A percentile compares a stretch with the other conserved stretches of the same genome.
Conservation (phyloP, 2,797 vertebrate genomes). For the Phrynocephalus forsythii region DNA sequence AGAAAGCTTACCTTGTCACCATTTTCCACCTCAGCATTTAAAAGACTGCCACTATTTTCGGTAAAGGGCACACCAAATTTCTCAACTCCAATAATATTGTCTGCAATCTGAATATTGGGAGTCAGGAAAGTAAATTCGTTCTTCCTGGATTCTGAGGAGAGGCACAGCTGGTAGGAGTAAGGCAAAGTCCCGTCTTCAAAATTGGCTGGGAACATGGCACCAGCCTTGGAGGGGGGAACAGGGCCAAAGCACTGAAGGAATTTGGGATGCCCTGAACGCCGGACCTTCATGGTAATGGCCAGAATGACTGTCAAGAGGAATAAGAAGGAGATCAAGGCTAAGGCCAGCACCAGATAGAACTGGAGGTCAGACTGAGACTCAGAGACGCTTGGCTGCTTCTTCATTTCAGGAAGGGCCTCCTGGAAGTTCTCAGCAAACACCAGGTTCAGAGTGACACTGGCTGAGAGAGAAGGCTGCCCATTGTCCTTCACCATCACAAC, state of each 20-base stretch:
- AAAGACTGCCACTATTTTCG: neutral
- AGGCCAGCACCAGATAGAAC: constrained; percentile 64
- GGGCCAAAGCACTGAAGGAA: constrained; percentile 21
- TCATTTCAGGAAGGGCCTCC: constrained; percentile 57
- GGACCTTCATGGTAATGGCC: constrained; percentile 2
- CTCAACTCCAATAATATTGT: neutral
- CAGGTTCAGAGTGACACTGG: constrained; percentile 59
- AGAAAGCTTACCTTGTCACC: constrained; percentile 7
- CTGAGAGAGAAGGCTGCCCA: constrained; percentile 56
- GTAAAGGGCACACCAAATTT: neutral
- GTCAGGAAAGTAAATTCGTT: constrained; percentile 30
- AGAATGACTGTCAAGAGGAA: constrained; percentile 66
- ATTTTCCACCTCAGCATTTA: neutral
- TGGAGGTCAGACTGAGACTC: constrained; percentile 60
- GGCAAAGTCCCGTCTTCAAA: constrained; percentile 68
- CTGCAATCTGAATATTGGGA: neutral
- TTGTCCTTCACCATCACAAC: constrained; percentile 69
- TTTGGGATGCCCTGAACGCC: neutral
- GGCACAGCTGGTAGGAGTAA: constrained; percentile 69
- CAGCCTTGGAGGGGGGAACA: constrained; percentile 47
- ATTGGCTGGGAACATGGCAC: constrained; percentile 43
- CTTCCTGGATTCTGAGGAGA: constrained; percentile 36
- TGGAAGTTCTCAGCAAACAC: constrained; percentile 63
- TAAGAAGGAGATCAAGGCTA: constrained; percentile 62
- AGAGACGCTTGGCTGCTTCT: rapidly evolving